Evolutionary conservation across 2,888 invertebrate species (phyloP).

Genomic region (Hemistola chrysoprasaria): DNA sequence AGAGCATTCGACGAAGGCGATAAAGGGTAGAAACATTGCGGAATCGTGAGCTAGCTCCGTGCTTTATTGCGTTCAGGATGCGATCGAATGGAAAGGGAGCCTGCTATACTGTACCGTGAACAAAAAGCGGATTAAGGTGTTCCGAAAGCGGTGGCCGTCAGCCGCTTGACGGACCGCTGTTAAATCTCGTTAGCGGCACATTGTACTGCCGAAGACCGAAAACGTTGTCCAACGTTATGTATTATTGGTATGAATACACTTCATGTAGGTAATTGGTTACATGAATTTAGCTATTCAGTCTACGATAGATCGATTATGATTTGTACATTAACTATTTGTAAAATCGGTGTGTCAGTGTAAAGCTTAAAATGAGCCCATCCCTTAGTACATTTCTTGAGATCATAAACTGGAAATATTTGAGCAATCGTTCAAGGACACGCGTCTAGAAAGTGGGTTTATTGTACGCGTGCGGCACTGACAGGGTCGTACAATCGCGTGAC

Average conservation of each 20-base stretch:
- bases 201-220: slow-evolving; percentile 38
- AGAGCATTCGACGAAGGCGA: slow-evolving; percentile 64
- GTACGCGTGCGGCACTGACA: slow-evolving; percentile 59
- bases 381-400: no score
- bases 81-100: slow-evolving; percentile 57
- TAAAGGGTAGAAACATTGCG: slow-evolving; percentile 68
- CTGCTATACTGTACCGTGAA: slow-evolving; percentile 42
- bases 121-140: slow-evolving; percentile 70
- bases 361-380: no score
- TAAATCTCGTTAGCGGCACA: slow-evolving; percentile 61
- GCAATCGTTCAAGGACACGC: slow-evolving; percentile 59
- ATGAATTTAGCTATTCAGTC: not conserved
- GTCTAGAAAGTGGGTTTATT: slow-evolving; percentile 68
- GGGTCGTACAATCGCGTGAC: slow-evolving; percentile 63
- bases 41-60: slow-evolving; percentile 73
- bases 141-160: slow-evolving; percentile 43
- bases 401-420: slow-evolving; percentile 18
- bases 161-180: slow-evolving; percentile 48
- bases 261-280: no score
- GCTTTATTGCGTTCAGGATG: slow-evolving; percentile 75
- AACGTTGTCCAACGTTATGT: no score
- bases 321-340: no score
- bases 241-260: no score
- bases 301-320: no score
- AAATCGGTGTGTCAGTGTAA: no score